Base-by-base conservation (phyloP, 1,140 invertebrate genomes). In the Zaprionus ornatus region DNA sequence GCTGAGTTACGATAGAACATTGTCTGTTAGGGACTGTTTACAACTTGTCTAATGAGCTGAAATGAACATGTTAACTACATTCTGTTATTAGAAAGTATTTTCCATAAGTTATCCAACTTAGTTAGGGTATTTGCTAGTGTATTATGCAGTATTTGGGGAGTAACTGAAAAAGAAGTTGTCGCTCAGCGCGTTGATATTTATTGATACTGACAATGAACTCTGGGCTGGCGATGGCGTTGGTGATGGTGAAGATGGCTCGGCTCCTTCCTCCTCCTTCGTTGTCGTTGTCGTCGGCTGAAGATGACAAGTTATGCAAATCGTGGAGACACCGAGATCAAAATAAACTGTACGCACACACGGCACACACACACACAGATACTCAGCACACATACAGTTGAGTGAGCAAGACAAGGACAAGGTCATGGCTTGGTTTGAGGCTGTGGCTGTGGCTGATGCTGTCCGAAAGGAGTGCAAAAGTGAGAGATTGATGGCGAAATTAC, bases 401-500 rank as follows among this genome's bases (percentile, higher is more conserved):
- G 84, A 84, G 84, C 84, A 88, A 73, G 68, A 59, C 59, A 68
- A 45, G 70, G 74, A 84, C 84, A 88, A 88, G 84, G 84, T 87
- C 84, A 87, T 64, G 27, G 48, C 32, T 27, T 35, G 63, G 17
- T 7, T 21, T 17, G 5, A 32, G 48, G 29, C 29, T 17, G 13
- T 21, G 13, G 12, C 9, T 57, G 35, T 56, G 65, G 55, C 21
- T 64, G 63, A 15, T 17, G 63, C 74, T 76, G 75, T 82, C 85
- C 80, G 75, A 81, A 90, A 90, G 72, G 82, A 91, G 87, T 91
- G 88, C 87, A 91, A 91, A 91, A 87, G 88, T 91, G 87, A 87
- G 83, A 91, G 87, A 91, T 91, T 91, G 87, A 91, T 91, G 87
- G 80, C 78, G 79, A 91, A 91, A 91, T 91, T 91, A 91, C 87